Conservation (phyloP, 1,140 invertebrate species). For the Medauroidea extradentata region DNA sequence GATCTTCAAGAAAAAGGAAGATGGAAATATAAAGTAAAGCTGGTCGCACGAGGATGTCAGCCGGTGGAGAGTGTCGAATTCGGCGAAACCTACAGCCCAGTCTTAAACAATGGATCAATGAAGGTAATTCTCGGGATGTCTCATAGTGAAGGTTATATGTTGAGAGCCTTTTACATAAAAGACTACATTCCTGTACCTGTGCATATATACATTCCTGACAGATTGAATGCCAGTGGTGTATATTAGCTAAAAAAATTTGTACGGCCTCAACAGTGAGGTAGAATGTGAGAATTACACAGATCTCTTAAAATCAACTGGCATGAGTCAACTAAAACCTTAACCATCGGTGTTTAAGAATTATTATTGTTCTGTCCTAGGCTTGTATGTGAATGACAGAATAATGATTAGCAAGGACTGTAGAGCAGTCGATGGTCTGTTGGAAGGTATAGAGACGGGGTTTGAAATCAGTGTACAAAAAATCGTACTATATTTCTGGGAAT, state of each 20-base stretch:
- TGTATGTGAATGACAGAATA: conserved; percentile 21
- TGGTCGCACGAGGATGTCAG: too few species aligned
- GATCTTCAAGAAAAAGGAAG: too few species aligned
- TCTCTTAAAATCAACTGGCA: background rate
- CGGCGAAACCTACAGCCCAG: too few species aligned
- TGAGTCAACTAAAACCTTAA: background rate
- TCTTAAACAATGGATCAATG: too few species aligned
- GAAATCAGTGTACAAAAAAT: conserved; percentile 4
- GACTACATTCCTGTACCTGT: too few species aligned
- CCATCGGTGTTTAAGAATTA: background rate
- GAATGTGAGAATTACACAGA: background rate
- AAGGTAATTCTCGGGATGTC: too few species aligned
- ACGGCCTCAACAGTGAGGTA: background rate
- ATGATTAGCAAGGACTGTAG: background rate
- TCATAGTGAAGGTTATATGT: too few species aligned
- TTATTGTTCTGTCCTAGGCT: background rate
- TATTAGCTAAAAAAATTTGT: background rate
- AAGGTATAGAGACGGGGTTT: background rate
- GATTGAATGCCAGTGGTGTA: too few species aligned
- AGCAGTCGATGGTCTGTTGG: conserved; percentile 3
- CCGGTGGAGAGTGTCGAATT: too few species aligned
- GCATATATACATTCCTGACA: too few species aligned
- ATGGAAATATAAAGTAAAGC: too few species aligned
- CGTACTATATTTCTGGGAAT: conserved; percentile 20
- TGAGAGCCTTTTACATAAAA: too few species aligned